Conservation (phyloP, 2,888 invertebrate genomes). For the Lithophane semibrunnea region DNA sequence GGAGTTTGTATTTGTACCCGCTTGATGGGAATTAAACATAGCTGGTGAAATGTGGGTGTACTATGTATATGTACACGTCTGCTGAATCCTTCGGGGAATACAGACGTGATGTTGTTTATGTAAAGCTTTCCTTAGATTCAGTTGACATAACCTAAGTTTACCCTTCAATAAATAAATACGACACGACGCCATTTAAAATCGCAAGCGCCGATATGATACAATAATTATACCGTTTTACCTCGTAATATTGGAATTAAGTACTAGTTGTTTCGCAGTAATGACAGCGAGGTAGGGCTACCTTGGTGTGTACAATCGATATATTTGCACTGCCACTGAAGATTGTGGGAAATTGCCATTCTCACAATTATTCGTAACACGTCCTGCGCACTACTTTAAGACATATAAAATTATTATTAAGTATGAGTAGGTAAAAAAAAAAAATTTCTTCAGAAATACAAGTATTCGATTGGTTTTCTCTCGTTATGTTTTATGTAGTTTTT, state of each 20-base stretch:
- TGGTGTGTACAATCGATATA: conserved; percentile 54
- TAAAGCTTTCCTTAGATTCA: background rate
- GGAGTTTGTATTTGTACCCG: too few relatives aligned
- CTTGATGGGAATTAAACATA: too few relatives aligned
- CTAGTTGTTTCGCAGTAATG: conserved; percentile 33
- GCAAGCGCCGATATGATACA: conserved; percentile 4
- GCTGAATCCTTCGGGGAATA: too few relatives aligned
- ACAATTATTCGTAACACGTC: conserved; percentile 8
- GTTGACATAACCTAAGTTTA: background rate
- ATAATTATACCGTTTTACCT: conserved; percentile 19
- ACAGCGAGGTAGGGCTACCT: background rate
- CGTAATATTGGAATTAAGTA: conserved; percentile 11
- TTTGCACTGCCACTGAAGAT: conserved; percentile 41
- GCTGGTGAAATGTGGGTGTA: too few relatives aligned
- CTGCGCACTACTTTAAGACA: background rate
- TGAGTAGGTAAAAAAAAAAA: conserved; percentile 6
- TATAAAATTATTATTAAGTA: background rate
- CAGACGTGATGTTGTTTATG: too few relatives aligned
- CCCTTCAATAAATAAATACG: background rate
- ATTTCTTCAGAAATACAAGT: conserved; percentile 9
- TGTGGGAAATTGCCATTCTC: conserved; percentile 38
- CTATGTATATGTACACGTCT: too few relatives aligned
- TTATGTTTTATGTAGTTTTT: background rate
- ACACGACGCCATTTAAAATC: background rate
- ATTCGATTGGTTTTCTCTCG: conserved; percentile 1